phyloP scores from a whole-genome alignment of 2,113 vertebrate genomes.

The Otolemur garnettii region DNA sequence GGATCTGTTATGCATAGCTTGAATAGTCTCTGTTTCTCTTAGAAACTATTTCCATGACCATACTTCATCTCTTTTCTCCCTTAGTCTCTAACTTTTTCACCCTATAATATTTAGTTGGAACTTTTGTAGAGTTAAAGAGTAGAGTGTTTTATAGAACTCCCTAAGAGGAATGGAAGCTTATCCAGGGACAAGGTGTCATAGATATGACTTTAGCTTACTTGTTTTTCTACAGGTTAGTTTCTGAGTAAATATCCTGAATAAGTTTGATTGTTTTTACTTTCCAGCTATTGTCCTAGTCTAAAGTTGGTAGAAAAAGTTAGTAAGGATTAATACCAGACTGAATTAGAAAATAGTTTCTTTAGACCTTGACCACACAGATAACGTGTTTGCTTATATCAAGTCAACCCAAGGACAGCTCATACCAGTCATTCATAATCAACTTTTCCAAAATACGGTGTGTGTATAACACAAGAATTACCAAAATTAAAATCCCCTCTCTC shows the following conservation, averaged over 20 bases:
- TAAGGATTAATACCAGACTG: neutral
- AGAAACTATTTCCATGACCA: neutral
- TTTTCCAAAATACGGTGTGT: neutral
- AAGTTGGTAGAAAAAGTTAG: neutral
- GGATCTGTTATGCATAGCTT: neutral
- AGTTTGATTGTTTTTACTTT: neutral
- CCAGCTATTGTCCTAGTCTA: neutral
- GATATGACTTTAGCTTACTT: neutral
- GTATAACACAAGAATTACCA: neutral
- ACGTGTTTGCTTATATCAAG: neutral
- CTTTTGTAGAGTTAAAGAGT: neutral
- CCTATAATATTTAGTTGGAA: neutral
- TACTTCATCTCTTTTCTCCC: neutral
- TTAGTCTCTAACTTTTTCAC: neutral
- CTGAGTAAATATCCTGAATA: neutral
- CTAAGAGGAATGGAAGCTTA: neutral
- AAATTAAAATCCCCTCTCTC: neutral
- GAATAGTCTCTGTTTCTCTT: neutral
- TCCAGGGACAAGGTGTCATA: neutral
- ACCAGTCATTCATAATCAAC: neutral
- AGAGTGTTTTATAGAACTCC: neutral
- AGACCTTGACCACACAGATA: neutral
- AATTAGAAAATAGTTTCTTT: conserved; percentile 9
- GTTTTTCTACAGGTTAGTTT: neutral
- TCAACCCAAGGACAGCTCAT: neutral